Conservation (phyloP, 92 coral and sea anemone species). For the Bergia puertoricense region DNA sequence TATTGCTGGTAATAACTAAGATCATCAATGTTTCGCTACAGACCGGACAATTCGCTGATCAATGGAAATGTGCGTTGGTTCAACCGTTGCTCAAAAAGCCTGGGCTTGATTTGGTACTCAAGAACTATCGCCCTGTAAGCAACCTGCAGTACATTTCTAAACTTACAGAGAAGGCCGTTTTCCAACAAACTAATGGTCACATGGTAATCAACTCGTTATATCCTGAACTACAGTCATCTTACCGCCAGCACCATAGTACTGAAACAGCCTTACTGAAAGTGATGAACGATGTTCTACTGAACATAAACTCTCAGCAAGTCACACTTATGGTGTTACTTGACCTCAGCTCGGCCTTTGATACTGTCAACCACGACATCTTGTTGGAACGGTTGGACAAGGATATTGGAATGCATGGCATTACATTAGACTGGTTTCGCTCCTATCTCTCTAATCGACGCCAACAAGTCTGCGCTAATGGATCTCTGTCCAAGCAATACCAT, state of each 20-base stretch:
- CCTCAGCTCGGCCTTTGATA: no score
- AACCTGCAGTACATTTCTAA: conserved; percentile 51
- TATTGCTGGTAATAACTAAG: conserved; percentile 50
- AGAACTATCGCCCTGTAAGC: conserved; percentile 42
- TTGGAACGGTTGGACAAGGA: conserved; percentile 33
- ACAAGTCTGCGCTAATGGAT: conserved; percentile 46
- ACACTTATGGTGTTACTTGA: not conserved
- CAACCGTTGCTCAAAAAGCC: conserved; percentile 40
- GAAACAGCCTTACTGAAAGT: conserved; percentile 58
- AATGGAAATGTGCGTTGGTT: conserved; percentile 50
- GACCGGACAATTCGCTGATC: conserved; percentile 41
- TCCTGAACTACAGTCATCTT: conserved; percentile 57
- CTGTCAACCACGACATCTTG: not conserved
- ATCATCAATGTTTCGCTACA: conserved; percentile 32
- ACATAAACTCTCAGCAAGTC: conserved; percentile 59
- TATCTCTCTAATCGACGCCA: conserved; percentile 36
- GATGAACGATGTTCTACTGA: conserved; percentile 58
- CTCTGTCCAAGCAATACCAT: conserved; percentile 31
- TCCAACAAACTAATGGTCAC: conserved; percentile 41
- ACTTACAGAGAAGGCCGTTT: conserved; percentile 52
- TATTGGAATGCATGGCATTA: conserved; percentile 43
- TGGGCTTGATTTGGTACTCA: conserved; percentile 12
- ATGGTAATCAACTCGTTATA: conserved; percentile 45
- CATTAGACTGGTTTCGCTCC: conserved; percentile 43
- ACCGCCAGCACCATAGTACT: conserved; percentile 48